phyloP scores from a whole-genome alignment of 2,113 vertebrate species.

The Hydrochoerus hydrochaeris region DNA sequence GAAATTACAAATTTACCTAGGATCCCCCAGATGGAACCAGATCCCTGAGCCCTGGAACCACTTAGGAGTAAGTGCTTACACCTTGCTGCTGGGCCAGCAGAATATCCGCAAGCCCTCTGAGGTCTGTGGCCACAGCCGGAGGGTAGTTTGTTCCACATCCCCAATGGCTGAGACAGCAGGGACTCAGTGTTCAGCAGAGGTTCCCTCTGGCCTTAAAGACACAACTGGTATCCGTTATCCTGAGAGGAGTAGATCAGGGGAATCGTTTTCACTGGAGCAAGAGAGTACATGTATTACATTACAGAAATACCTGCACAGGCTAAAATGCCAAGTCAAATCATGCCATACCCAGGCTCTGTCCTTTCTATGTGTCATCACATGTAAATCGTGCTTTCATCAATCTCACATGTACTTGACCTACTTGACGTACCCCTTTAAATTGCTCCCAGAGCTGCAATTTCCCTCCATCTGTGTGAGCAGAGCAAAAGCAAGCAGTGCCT shows the following conservation, averaged over 20 bases:
- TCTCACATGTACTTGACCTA: not conserved
- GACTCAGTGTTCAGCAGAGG: not conserved
- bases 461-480: slow-evolving; percentile 37
- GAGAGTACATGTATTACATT: not conserved
- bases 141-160: not conserved
- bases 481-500: not conserved
- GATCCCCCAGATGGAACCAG: not conserved
- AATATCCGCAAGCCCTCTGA: not conserved
- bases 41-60: not conserved
- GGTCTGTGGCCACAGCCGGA: not conserved
- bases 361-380: slow-evolving; percentile 40
- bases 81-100: not conserved
- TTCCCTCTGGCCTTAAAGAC: not conserved
- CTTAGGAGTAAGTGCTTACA: not conserved
- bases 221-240: not conserved
- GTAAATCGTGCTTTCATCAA: slow-evolving; percentile 44
- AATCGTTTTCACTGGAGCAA: not conserved
- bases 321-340: slow-evolving; percentile 59
- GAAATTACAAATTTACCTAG: not conserved
- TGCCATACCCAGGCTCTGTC: not conserved
- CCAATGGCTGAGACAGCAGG: not conserved
- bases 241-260: not conserved
- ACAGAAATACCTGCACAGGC: slow-evolving; percentile 40
- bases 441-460: slow-evolving; percentile 39
- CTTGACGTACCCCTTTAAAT: not conserved